phyloP scores from a whole-genome alignment of 1,140 invertebrate genomes.

The Heliconius congener region DNA sequence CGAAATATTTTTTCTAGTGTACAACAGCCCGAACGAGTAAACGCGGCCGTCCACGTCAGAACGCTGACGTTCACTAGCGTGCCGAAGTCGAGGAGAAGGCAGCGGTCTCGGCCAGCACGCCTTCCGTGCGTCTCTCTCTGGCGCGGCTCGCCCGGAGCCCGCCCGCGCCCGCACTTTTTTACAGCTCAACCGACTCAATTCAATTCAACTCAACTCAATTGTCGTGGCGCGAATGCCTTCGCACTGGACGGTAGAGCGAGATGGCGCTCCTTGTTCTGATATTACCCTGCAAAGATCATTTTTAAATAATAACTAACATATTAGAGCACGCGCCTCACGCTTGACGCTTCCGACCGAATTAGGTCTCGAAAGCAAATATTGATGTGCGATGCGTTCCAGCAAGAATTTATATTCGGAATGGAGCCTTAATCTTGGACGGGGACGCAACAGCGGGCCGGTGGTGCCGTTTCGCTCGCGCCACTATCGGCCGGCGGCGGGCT shows the following conservation, averaged over 20 bases:
- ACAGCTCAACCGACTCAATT: conserved; percentile 80
- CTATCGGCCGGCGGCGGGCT: conserved; percentile 62
- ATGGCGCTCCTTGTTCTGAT: conserved; percentile 60
- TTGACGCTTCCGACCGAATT: conserved; percentile 10
- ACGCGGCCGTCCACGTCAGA: conserved; percentile 73
- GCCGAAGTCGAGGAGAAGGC: conserved; percentile 79
- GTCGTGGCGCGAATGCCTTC: conserved; percentile 79
- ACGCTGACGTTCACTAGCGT: conserved; percentile 76
- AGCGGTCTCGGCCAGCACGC: conserved; percentile 76
- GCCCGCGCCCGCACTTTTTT: conserved; percentile 73
- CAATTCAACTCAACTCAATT: conserved; percentile 82
- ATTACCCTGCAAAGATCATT: conserved; percentile 21
- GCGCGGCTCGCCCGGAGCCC: conserved; percentile 59
- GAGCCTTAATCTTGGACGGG: conserved; percentile 78
- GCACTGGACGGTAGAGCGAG: conserved; percentile 78
- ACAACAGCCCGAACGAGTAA: conserved; percentile 55
- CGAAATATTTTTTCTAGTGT: conserved; percentile 70
- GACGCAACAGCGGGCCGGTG: conserved; percentile 64
- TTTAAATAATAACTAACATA: conserved; percentile 23
- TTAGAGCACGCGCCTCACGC: conserved; percentile 14
- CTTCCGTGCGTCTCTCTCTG: conserved; percentile 78
- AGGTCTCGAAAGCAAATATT: conserved; percentile 40
- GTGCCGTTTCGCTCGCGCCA: conserved; percentile 69
- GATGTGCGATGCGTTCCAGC: conserved; percentile 57
- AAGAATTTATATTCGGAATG: conserved; percentile 68